Percentiles rank a stretch among this genome's conserved stretches.
Conservation (phyloP, 1,140 invertebrate genomes). For the Thereuonema tuberculata region DNA sequence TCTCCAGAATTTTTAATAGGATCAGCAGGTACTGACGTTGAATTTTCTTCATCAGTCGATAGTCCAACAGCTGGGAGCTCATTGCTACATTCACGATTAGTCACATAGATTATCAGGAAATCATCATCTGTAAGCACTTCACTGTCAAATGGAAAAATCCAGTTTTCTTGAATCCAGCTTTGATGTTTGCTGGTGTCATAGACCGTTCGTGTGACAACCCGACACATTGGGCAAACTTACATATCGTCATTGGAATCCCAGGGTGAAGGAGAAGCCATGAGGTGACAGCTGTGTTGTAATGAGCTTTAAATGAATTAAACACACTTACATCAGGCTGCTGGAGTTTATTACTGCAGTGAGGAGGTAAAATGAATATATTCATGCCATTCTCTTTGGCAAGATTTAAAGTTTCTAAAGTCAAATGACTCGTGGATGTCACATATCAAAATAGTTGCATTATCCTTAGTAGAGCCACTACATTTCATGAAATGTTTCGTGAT, state of each 20-base stretch:
- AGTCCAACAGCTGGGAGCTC: too few relatives aligned
- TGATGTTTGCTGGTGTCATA: not conserved
- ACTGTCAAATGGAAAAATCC: not conserved
- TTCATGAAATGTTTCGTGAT: slow-evolving; percentile 27
- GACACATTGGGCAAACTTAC: not conserved
- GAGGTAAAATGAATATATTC: slow-evolving; percentile 19
- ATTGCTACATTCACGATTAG: too few relatives aligned
- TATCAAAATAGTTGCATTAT: slow-evolving; percentile 28
- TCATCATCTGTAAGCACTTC: not conserved
- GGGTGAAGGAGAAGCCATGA: not conserved
- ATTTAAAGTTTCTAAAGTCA: slow-evolving; percentile 22
- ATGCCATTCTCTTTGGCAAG: slow-evolving; percentile 21
- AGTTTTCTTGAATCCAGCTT: not conserved
- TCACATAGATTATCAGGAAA: not conserved
- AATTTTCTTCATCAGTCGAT: too few relatives aligned
- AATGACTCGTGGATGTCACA: slow-evolving; percentile 32
- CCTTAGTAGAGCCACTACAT: slow-evolving; percentile 23
- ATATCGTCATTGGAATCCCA: not conserved
- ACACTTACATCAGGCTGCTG: slow-evolving; percentile 21
- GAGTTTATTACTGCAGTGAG: slow-evolving; percentile 20
- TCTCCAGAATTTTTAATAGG: too few relatives aligned
- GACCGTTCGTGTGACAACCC: not conserved
- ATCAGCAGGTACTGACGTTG: too few relatives aligned
- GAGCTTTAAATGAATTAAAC: slow-evolving; percentile 18
- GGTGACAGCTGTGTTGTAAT: slow-evolving; percentile 11